Evolutionary conservation across 1,140 invertebrate genomes (phyloP), one percentile per base, ranked within the genome.

Genomic region (Schmidtea mediterranea): DNA sequence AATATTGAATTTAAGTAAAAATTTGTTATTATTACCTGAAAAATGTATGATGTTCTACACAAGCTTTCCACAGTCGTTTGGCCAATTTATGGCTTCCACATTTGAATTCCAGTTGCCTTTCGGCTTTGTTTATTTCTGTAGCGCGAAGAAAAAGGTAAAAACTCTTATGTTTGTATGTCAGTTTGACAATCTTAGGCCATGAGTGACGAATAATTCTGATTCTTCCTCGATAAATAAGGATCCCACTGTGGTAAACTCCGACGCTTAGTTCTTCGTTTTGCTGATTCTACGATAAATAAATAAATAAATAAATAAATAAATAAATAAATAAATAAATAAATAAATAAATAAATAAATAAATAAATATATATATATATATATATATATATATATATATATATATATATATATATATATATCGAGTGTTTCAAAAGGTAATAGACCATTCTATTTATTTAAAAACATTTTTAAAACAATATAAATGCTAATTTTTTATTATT

Each of bases 161-260:
- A 67, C 89, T 83, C 66, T 94, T 86, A 43, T 87, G 75, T 63
- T 92, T 94, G 70, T 95, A 98, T 41, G 86, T 92, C 59, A 97
- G 87, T 70, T 97, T 95, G 18, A 97, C 68, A 57, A 98, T 97
- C 72, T 94, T 94, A 5, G 89, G 90, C 92, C 92, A 98, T 15
- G 84, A 82, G 69, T 97, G 95, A 51, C 87, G 75, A 71, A 95
- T 94, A 52, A 95, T 89, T 53, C 86, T 74, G 43, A 97, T 68
- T 62, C 83, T 76, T 61, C 95, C 89, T 57, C 82, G 74, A 65
- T 92, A 94, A 48, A 98, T 80, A 48, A 90, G 71, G 46, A 98
- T 68, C 0, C 90, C 92, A 39, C 81, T 83, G 6, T 87, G 78
- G 70, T 86, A 92, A 1, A 98, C 83, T 18, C 90, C 90, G 46